These are phyloP conservation scores for Eretmocerus hayati DNA, from an alignment of 2,888 invertebrate genomes.

Conservation along the genomic window DNA sequence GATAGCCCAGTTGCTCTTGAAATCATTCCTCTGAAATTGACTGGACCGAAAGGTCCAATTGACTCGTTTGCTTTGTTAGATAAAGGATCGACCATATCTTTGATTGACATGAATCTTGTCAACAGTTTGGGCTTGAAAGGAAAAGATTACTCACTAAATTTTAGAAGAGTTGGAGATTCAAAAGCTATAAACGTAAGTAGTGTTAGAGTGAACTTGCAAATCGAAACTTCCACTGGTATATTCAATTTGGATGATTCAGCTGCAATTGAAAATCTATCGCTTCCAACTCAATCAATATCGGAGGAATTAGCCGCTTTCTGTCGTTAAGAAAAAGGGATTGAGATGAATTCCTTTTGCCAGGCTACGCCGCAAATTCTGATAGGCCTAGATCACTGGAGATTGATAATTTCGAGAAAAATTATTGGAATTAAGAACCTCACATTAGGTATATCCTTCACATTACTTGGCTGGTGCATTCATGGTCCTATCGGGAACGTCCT, in stretches of 20 bases:
- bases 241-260: background rate
- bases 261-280: background rate
- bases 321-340: background rate
- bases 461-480: conserved; percentile 1
- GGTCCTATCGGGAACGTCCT: too few relatives aligned
- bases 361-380: background rate
- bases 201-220: background rate
- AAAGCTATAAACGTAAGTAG: background rate
- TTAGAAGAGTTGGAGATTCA: background rate
- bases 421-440: background rate
- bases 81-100: background rate
- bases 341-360: background rate
- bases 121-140: background rate
- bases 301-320: background rate
- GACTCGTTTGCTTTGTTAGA: background rate
- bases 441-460: background rate
- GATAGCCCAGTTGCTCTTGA: too few relatives aligned
- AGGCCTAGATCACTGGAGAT: background rate
- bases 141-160: background rate
- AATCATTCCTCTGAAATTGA: background rate
- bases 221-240: background rate
- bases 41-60: background rate
- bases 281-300: background rate
- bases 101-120: conserved; percentile 2
- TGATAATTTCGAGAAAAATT: background rate